phyloP scores from a whole-genome alignment of 2,797 vertebrate genomes.

The Malurus splendens region DNA sequence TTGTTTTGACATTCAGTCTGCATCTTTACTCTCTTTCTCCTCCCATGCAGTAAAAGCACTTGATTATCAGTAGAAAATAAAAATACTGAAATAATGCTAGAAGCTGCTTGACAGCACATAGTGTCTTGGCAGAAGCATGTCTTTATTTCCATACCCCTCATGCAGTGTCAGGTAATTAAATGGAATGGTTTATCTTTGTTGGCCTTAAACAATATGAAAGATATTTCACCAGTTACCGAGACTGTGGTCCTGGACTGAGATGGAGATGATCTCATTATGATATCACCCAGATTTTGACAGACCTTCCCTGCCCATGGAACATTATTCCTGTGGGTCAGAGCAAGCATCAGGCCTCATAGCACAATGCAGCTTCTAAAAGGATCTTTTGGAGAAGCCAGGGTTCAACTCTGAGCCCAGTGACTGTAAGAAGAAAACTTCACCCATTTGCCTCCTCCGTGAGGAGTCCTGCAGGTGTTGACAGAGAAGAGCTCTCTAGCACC shows the following conservation, averaged over 20 bases:
- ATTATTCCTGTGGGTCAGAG: slow-evolving; percentile 11
- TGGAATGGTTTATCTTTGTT: not conserved
- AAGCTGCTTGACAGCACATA: not conserved
- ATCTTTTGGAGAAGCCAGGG: slow-evolving; percentile 6
- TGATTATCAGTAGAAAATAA: not conserved
- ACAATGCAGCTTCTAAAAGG: not conserved
- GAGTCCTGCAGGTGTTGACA: not conserved
- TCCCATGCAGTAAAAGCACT: not conserved
- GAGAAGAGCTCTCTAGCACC: not conserved
- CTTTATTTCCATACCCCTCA: not conserved
- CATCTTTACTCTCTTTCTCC: not conserved
- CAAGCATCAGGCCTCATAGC: not conserved
- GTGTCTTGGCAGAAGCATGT: not conserved
- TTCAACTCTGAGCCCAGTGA: slow-evolving; percentile 23
- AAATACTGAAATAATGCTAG: not conserved
- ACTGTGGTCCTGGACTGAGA: not conserved
- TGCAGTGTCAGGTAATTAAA: not conserved
- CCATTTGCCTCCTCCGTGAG: not conserved
- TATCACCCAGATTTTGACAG: not conserved
- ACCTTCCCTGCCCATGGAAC: not conserved
- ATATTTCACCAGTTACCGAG: not conserved
- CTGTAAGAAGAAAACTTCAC: slow-evolving; percentile 25
- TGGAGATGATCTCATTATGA: slow-evolving; percentile 3
- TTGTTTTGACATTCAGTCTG: not conserved
- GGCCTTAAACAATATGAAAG: not conserved